Evolutionary conservation across 1,140 invertebrate species (phyloP).

Genomic region (Drosophila lini): DNA sequence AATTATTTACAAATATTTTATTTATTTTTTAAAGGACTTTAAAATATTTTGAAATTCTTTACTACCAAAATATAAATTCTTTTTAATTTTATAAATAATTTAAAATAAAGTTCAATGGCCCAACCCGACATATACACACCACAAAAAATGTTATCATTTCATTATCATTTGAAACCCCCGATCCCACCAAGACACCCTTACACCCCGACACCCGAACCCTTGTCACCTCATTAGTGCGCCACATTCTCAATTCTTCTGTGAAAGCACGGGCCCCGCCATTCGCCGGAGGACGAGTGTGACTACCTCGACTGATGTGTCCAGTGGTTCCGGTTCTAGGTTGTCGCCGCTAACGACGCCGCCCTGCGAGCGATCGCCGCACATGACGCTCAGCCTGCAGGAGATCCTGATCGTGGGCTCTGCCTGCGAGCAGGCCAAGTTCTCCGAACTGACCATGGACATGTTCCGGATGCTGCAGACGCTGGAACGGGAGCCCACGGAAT

Average conservation of each 20-base stretch:
- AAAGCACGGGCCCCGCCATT: constrained; percentile 84
- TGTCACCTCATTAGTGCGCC: constrained; percentile 81
- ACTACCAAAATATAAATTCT: neutral
- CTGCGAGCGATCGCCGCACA: constrained; percentile 93
- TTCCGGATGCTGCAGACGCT: constrained; percentile 97
- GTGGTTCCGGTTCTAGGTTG: constrained; percentile 88
- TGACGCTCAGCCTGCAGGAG: constrained; percentile 96
- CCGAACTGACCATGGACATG: constrained; percentile 99
- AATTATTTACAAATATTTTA: no score
- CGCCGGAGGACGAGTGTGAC: constrained; percentile 75
- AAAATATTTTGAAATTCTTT: no score
- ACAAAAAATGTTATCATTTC: constrained; percentile 62
- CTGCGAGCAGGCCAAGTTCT: constrained; percentile 98
- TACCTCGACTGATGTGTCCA: constrained; percentile 82
- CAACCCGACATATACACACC: constrained; percentile 26
- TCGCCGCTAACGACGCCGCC: constrained; percentile 94
- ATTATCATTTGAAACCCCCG: constrained; percentile 51
- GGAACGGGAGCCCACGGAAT: constrained; percentile 95
- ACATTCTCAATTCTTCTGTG: constrained; percentile 84
- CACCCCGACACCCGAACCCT: constrained; percentile 24
- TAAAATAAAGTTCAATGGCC: constrained; percentile 10
- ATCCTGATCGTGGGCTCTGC: constrained; percentile 97
- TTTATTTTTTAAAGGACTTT: no score
- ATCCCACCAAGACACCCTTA: constrained; percentile 18
- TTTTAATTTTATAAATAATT: neutral